phyloP scores from a whole-genome alignment of 1,140 invertebrate species.

The Philopotamus ludificatus region DNA sequence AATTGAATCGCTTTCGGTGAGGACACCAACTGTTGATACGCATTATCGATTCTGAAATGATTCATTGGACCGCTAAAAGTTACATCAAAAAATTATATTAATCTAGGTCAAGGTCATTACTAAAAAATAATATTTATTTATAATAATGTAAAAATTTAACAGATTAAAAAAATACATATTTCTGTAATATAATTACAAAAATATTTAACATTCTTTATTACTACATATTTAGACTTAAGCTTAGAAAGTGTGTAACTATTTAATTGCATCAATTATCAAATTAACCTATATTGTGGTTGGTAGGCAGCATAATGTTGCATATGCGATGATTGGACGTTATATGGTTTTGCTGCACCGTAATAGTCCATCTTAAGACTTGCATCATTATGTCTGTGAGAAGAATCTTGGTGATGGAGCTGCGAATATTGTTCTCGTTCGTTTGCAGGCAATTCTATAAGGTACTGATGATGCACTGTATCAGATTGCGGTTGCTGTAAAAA shows the following conservation, averaged over 20 bases:
- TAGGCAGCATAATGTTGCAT: slow-evolving; percentile 34
- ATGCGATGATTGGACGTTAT: slow-evolving; percentile 9
- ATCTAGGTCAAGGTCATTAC: slow-evolving; percentile 15
- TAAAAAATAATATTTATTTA: too few relatives aligned
- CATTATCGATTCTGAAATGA: slow-evolving; percentile 42
- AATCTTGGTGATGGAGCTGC: slow-evolving; percentile 9
- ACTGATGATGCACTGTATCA: slow-evolving; percentile 14
- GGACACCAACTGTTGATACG: slow-evolving; percentile 44
- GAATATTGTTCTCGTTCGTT: slow-evolving; percentile 18
- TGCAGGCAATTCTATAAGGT: slow-evolving; percentile 25
- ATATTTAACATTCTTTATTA: too few relatives aligned
- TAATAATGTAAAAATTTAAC: too few relatives aligned
- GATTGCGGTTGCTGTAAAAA: slow-evolving; percentile 9
- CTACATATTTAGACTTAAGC: too few relatives aligned
- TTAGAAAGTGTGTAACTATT: too few relatives aligned
- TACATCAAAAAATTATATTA: background rate
- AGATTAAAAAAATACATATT: too few relatives aligned
- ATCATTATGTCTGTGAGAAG: background rate
- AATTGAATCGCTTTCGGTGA: background rate
- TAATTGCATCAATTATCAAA: too few relatives aligned
- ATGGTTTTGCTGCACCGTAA: slow-evolving; percentile 36
- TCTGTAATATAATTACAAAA: too few relatives aligned
- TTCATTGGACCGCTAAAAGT: slow-evolving; percentile 28
- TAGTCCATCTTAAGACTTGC: slow-evolving; percentile 15
- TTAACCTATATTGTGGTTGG: slow-evolving; percentile 26